Base-by-base conservation (phyloP, 2,113 vertebrate species). In the Eulemur rufifrons region DNA sequence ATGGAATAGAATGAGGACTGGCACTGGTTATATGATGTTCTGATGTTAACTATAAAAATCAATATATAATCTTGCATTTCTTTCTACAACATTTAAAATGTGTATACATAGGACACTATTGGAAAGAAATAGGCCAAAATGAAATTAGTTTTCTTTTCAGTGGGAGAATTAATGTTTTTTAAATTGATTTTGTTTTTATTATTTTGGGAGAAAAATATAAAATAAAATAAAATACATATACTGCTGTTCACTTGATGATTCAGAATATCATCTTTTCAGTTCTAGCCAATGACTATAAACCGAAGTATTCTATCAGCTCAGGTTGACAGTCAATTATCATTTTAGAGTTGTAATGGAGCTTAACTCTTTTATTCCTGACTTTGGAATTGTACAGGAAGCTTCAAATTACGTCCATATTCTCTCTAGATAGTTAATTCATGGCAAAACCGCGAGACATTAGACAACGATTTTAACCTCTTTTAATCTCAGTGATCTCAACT, bases 141-240 rank as follows among this genome's bases (percentile, higher is more conserved):
- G 39, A 9, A 80, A 91, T 86, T 77, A 89, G 83, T 84, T 73
- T 2, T 76, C 25, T 56, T 56, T 84, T 77, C 61, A 83, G 27
- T 32, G n/a, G 45, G 2, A 93, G 12, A 8, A 71, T 86, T 77
- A 64, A 4, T 78, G 12, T 80, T 92, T 66, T 89, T 76, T 27
- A n/a, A 25, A 92, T 18, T 71, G 68, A 69, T 12, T 68, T 66
- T 25, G 5, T 18, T 69, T 76, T 91, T 69, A 32, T 76, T 81
- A 71, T 81, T 71, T 82, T 56, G 11, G 27, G 37, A 78, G 83
- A 89, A 89, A 69, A 85, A 82, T 50, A 6, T 45, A 56, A 76
- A 59, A n/a, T 92, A 77, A 96, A 96, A 88, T 78, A 73, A 85
- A 90, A 94, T 27, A 86, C 42, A 74, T 61, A 95, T 45, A 69